Evolutionary conservation across 2,888 invertebrate genomes (phyloP).

Genomic region (Gasteruption jaculator): DNA sequence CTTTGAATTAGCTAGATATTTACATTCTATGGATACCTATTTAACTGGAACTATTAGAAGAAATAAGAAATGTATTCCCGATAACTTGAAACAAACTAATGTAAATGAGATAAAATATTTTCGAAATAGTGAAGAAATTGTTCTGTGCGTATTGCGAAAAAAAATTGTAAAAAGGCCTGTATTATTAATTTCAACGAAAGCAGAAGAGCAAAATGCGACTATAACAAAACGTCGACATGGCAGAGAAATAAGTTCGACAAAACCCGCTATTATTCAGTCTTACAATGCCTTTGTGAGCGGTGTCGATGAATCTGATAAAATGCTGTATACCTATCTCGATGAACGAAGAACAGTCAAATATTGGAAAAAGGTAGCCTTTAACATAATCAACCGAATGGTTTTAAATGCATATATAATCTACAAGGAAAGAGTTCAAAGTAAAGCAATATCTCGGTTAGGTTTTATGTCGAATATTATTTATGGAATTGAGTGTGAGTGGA

Average conservation of each 20-base stretch:
- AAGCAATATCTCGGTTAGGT: conserved; percentile 26
- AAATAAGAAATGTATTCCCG: conserved; percentile 19
- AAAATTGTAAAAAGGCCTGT: conserved; percentile 25
- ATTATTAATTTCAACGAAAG: conserved; percentile 24
- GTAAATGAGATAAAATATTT: conserved; percentile 26
- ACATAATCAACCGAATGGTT: conserved; percentile 29
- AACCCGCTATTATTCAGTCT: conserved; percentile 19
- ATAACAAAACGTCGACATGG: conserved; percentile 19
- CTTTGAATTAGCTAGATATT: conserved; percentile 12
- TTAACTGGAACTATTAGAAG: conserved; percentile 18
- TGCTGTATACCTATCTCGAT: conserved; percentile 29
- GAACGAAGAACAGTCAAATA: conserved; percentile 29
- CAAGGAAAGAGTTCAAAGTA: conserved; percentile 20
- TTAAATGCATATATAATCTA: conserved; percentile 32
- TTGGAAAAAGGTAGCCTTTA: conserved; percentile 32
- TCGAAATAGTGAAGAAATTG: conserved; percentile 21
- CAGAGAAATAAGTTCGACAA: conserved; percentile 12
- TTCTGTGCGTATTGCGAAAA: conserved; percentile 27
- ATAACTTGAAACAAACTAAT: conserved; percentile 13
- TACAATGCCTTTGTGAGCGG: conserved; percentile 31
- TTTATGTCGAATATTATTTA: conserved; percentile 25
- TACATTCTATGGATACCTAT: conserved; percentile 12
- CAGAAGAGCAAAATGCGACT: conserved; percentile 20
- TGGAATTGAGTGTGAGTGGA: conserved; percentile 11
- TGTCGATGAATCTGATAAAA: conserved; percentile 30